Base-by-base conservation (phyloP, 2,113 vertebrate genomes). In the Mesembrinibis cayennensis region DNA sequence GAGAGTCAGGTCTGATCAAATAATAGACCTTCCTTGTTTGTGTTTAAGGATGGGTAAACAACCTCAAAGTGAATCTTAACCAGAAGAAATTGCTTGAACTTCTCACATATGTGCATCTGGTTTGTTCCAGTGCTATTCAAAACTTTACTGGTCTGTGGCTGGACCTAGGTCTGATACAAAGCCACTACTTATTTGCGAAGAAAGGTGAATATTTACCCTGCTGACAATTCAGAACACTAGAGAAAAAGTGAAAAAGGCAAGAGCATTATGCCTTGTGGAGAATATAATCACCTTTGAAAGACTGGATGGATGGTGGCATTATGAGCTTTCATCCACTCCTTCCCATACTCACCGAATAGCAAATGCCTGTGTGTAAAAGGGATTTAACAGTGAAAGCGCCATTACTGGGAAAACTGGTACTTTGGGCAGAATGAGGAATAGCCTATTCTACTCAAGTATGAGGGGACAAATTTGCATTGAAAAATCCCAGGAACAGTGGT, bases 41-140 rank as follows among this genome's bases (percentile, higher is more conserved):
- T 63, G 55, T 91, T 95, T 90, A 85, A 97, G 88, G 70, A 66
- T 89, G 44, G 86, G 63, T 82, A 97, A 97, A 95, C 91, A 97
- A 93, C 62, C 80, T 72, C 80, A 84, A 76, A 97, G 87, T 74
- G 87, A 95, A 95, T 90, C 62, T 63, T 90, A 88, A 91, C 30
- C 77, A 87, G 77, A 72, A 94, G 42, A 95, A 96, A 97, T 80
- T 53, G 71, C 82, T 74, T 4, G 59, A 92, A 30, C 53, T 82
- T 61, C 83, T 93, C 78, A 77, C 77, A 89, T 71, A 71, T 10
- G 4, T 56, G 72, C 70, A 89, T 44, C 38, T 56, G 42, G 38
- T 88, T 93, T 85, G 63, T 86, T 82, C 59, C 52, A 53, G 40
- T 45, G 42, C 26, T 82, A 56, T 69, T 95, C 66, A 90, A 73